Base-by-base conservation (phyloP, 2,888 invertebrate species). In the Exocentrus adspersus region DNA sequence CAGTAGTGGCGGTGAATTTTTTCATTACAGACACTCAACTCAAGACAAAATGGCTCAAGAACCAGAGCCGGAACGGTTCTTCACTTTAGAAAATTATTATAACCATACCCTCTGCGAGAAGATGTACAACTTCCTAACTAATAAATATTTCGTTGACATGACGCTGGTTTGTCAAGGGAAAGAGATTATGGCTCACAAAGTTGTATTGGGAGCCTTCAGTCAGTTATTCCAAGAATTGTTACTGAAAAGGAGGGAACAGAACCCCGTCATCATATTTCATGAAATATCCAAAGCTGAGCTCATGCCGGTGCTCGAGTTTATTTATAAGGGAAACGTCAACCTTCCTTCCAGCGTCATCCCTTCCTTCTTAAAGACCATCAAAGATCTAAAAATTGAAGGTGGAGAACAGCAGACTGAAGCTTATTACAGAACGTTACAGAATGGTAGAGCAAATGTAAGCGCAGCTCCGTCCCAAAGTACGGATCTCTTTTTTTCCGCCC, bases 111-210 rank as follows among this genome's bases (percentile, higher is more conserved):
- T 28, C 14, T 48, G 14, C 14, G 24, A 43, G 1, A 28, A 6
- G n/a, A 14, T 54, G 12, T 16, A 9, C 4, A 43, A 43, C 1
- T 54, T 43, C 7, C 19, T 54, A 6, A 28, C 4, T 9, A 21
- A 17, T 10, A 14, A 43, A n/a, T 10, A 6, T 0, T 54, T 43
- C 9, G 43, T 30, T 5, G 17, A 54, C 17, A 19, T 54, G 14
- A 54, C 54, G 1, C 30, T 54, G n/a, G 43, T 54, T 16, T 54
- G 54, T 10, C 28, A 43, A 7, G 54, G 54, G 0, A 30, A 54
- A 12, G 21, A 14, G 9, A 16, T 54, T 9, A 30, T 1, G 6
- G 54, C 30, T 3, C 54, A 54, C 17, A 16, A 42, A 16, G 12
- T 16, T 1, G 43, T 54, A n/a, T 43, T 54, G n/a, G 24, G 43